Conservation (phyloP, 2,888 invertebrate genomes). For the Apodemia mormo region DNA sequence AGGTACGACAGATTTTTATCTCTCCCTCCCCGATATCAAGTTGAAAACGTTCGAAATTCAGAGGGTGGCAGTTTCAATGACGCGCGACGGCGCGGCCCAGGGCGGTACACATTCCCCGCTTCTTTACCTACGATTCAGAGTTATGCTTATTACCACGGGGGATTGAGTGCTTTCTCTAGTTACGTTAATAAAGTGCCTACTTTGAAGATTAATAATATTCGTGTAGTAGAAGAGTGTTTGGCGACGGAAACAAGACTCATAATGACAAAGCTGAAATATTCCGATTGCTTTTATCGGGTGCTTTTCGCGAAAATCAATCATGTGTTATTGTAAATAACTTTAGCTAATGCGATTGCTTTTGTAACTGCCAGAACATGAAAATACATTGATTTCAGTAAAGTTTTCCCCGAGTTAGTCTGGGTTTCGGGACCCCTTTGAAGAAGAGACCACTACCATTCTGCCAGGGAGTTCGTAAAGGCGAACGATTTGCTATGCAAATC, state of each 20-base stretch:
- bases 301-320: slow-evolving; percentile 16
- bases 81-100: slow-evolving; percentile 2
- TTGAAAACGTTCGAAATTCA: slow-evolving; percentile 15
- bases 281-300: background rate
- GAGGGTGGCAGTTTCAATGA: slow-evolving; percentile 13
- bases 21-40: background rate
- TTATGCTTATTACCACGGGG: slow-evolving; percentile 28
- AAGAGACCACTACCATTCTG: no score
- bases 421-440: no score
- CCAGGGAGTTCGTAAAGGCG: no score
- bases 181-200: slow-evolving; percentile 26
- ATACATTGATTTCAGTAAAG: background rate
- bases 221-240: slow-evolving; percentile 7
- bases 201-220: slow-evolving; percentile 7
- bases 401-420: no score
- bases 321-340: background rate
- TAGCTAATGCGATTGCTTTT: background rate
- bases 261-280: slow-evolving; percentile 5
- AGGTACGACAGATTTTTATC: slow-evolving; percentile 17
- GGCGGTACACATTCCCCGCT: slow-evolving; percentile 5
- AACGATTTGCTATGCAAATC: no score
- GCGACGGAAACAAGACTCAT: slow-evolving; percentile 1
- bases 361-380: background rate
- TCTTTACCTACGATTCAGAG: slow-evolving; percentile 28
- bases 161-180: slow-evolving; percentile 35